Percentiles rank a stretch among this genome's conserved stretches.
phyloP scores from a whole-genome alignment of 2,888 invertebrate species.

The Pimpla rufipes region DNA sequence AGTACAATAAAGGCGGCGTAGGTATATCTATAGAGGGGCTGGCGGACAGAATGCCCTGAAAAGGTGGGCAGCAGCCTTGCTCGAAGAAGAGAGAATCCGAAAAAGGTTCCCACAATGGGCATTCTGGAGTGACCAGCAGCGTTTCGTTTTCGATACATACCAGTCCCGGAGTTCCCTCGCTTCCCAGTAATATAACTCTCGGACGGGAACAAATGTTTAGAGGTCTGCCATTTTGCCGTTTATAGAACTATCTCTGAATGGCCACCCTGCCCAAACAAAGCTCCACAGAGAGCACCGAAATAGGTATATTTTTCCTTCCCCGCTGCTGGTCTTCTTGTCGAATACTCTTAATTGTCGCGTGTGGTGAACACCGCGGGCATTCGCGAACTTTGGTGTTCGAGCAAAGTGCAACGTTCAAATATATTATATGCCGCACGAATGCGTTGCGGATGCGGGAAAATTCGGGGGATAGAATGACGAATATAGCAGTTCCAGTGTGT shows the following conservation, averaged over 20 bases:
- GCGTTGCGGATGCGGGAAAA: background rate
- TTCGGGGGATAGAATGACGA: no score
- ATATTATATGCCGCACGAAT: background rate
- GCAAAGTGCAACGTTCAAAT: background rate
- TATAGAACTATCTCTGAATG: conserved; percentile 51
- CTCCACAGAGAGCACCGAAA: conserved; percentile 12
- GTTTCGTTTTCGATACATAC: conserved; percentile 66
- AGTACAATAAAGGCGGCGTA: background rate
- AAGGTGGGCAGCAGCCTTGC: conserved; percentile 40
- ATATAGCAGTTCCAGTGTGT: no score
- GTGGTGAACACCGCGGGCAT: background rate
- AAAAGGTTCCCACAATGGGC: conserved; percentile 56
- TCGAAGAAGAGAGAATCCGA: conserved; percentile 55
- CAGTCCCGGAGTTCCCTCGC: conserved; percentile 42
- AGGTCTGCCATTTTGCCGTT: conserved; percentile 43
- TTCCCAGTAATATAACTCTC: conserved; percentile 55
- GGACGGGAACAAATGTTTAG: conserved; percentile 48
- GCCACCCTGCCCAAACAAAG: conserved; percentile 27
- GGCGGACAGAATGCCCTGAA: conserved; percentile 40
- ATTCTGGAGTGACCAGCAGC: conserved; percentile 63
- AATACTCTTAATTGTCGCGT: conserved; percentile 7
- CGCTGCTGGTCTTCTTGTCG: background rate
- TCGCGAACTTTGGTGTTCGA: background rate
- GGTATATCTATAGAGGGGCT: conserved; percentile 26
- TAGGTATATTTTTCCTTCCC: background rate